These are phyloP conservation scores for Drosophila arawakana DNA, from an alignment of 1,140 invertebrate species.

Conservation along the genomic window DNA sequence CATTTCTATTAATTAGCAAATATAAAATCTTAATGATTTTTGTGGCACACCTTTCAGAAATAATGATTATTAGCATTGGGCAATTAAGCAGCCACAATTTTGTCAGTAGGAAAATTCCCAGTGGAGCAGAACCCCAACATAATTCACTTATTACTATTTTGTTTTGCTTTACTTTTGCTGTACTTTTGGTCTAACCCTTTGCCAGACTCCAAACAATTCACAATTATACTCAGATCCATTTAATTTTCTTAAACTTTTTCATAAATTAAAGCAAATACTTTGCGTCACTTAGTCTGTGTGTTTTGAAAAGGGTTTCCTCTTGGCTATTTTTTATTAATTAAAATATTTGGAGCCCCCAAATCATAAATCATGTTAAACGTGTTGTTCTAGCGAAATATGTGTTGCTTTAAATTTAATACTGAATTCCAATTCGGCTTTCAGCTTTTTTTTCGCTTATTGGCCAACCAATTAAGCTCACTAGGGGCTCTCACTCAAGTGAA, in stretches of 20 bases:
- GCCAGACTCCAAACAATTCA: conserved; percentile 32
- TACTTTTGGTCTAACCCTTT: background rate
- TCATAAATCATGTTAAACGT: conserved; percentile 42
- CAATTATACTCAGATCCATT: conserved; percentile 30
- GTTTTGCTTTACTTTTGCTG: conserved; percentile 1
- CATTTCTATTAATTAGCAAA: conserved; percentile 22
- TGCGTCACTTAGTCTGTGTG: conserved; percentile 56
- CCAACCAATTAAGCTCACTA: conserved; percentile 56
- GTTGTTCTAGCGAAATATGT: conserved; percentile 24
- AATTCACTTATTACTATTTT: conserved; percentile 43
- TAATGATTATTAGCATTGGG: conserved; percentile 28
- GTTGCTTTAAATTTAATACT: conserved; percentile 36
- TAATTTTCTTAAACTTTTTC: conserved; percentile 33
- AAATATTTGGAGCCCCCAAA: conserved; percentile 57
- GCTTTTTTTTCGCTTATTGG: conserved; percentile 42
- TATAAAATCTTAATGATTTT: conserved; percentile 25
- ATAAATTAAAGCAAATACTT: conserved; percentile 65
- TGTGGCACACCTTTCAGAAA: conserved; percentile 16
- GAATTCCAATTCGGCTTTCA: conserved; percentile 31
- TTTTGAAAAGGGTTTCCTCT: conserved; percentile 57
- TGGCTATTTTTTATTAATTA: conserved; percentile 71
- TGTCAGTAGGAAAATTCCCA: conserved; percentile 42
- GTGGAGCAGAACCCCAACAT: conserved; percentile 43
- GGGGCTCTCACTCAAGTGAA: conserved; percentile 50
- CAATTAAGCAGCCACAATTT: conserved; percentile 68